Evolutionary conservation across 2,888 invertebrate genomes (phyloP), one percentile per base, ranked within the genome.

Genomic region (Eustalomyia histrio): DNA sequence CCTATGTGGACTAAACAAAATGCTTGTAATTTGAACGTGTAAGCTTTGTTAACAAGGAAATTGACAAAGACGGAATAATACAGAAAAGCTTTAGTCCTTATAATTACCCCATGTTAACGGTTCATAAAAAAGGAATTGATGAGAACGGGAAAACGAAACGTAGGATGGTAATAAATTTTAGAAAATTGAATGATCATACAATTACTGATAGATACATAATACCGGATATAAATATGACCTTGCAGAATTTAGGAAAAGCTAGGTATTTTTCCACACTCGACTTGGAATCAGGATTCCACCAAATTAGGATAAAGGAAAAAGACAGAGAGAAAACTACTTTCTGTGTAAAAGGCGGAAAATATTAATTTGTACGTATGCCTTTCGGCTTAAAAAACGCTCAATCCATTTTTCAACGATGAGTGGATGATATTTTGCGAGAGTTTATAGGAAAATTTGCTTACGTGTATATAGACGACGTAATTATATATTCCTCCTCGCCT

Each of bases 261-360:
- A 75, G 50, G 18, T 63, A 16, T 14, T 65, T 67, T 14, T 67
- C 67, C 12, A 64, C 52, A 9, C 16, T 65, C 12, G 61, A 72
- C 35, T 72, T 53, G 16, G 72, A 60, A n/a, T 72, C 72, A n/a
- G 81, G 81, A 0, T 80, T 83, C 47, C 79, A 83, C 33, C 75
- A 83, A 50, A 82, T 83, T 39, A 83, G n/a, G n/a, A n/a, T n/a
- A n/a, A n/a, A n/a, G n/a, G n/a, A n/a, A n/a, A n/a, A n/a, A n/a
- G n/a, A n/a, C 50, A 79, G 75, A 18, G 76, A 83, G 17, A 84
- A 80, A 73, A 84, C 83, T 3, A 81, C 80, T 2, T 83, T 82
- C 55, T 82, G 75, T n/a, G n/a, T n/a, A n/a, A n/a, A n/a, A n/a
- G n/a, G n/a, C n/a, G n/a, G n/a, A n/a, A n/a, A n/a, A n/a, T n/a